Evolutionary conservation across 1,140 invertebrate species (phyloP), one percentile per base, ranked within the genome.

Genomic region (Drosophila willistoni): DNA sequence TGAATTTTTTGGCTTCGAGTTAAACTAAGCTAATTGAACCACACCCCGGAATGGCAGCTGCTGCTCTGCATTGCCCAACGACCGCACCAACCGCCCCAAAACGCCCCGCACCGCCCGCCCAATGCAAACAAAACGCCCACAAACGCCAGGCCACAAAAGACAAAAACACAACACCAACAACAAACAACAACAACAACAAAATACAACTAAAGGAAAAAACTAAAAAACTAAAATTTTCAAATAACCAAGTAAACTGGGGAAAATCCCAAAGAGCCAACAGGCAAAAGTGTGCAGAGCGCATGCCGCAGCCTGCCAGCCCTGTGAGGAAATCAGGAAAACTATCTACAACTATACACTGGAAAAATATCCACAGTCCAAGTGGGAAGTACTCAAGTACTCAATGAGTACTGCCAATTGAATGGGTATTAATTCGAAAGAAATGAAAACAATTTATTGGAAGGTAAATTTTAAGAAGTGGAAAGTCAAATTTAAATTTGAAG

Each of bases 21-120:
- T 47, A 66, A 69, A 67, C 57, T 55, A 55, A 66, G 59, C 73
- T 81, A 83, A 81, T 81, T 81, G 79, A 71, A 78, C 71, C 79
- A 83, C 79, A 71, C 76, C 80, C 60, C 67, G 47, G 44, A 75
- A 39, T 71, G 68, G 63, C 68, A 66, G 63, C 57, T 71, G 72
- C 56, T 61, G 68, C 59, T 61, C 42, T 67, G 47, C 68, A 65
- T 56, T n/a, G 39, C 39, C 71, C 36, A 34, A 34, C 17, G 22
- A 25, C 68, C 54, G 12, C 5, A 29, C 41, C 54, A 51, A 36
- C 64, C 22, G n/a, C 17, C 63, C 44, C 36, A 39, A 39, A 33
- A n/a, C 12, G 36, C 36, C 12, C 12, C 36, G 36, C 36, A 10
- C 64, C 22, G n/a, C n/a, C 63, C 44, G 34, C 57, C 9, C 61